Evolutionary conservation across 2,888 invertebrate genomes (phyloP), one percentile per base, ranked within the genome.

Genomic region (Lasioglossum calceatum): DNA sequence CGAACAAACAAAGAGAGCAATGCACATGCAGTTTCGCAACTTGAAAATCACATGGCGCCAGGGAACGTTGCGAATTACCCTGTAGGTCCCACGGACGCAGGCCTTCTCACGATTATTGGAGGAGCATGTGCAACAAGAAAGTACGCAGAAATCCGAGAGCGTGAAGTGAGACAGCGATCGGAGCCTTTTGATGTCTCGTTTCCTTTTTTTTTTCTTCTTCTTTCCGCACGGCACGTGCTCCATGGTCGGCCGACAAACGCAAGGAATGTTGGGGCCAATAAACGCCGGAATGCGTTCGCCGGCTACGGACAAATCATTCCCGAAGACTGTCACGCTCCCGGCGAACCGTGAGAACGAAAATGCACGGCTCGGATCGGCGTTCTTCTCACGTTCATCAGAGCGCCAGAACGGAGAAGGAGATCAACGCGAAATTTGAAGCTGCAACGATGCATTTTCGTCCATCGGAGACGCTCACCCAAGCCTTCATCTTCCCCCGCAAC

Each of bases 361-460:
- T 82, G 27, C 78, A 64, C 72, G 81, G 75, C 79, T 72, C 78
- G 79, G 75, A 77, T 84, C 84, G 77, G 82, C 81, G 82, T 83
- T 86, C 90, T 90, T 92, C 92, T 92, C 91, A 92, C 88, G 90
- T 88, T 79, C 86, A 91, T 84, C 90, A 90, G 91, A 91, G 89
- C 71, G 86, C 70, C 88, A 93, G 92, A 79, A 89, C 82, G n/a
- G 32, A 39, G 44, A 77, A 87, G 50, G 90, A 91, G 86, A 82
- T 84, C 82, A 79, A 71, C 87, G 79, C 61, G 79, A 86, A 86
- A 86, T 86, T 86, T 77, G 58, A 87, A 84, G 81, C 77, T 83
- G 70, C 27, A 32, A 70, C n/a, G 42, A 73, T 74, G 75, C 44
- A 16, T 67, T 73, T 77, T 58, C 61, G 36, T 27, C 1, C 23